These are phyloP conservation scores for Cetoscarus ocellatus DNA, from an alignment of 2,797 vertebrate species.

Conservation along the genomic window DNA sequence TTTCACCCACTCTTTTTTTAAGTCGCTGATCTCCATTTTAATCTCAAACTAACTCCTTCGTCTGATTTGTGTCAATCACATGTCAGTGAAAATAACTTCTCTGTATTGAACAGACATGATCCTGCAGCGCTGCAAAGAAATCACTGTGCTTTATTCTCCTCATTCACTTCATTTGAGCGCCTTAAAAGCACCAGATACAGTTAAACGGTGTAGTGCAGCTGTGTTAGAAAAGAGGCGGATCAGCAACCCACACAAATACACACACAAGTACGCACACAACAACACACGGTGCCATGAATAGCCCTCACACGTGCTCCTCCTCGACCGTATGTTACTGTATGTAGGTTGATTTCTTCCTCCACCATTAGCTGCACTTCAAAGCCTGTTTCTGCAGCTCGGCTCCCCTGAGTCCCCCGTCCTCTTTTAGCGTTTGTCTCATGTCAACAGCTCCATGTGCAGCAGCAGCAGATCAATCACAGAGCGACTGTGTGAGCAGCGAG, in stretches of 20 bases:
- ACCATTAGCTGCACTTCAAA: conserved; percentile 69
- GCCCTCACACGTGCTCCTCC: conserved; percentile 34
- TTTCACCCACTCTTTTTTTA: too few relatives aligned
- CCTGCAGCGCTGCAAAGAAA: not conserved
- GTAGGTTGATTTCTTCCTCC: conserved; percentile 66
- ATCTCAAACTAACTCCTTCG: too few relatives aligned
- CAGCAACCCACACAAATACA: not conserved
- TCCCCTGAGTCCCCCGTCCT: conserved; percentile 57
- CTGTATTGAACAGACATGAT: not conserved
- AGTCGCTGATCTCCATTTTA: too few relatives aligned
- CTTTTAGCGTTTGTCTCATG: conserved; percentile 56
- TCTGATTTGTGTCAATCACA: too few relatives aligned
- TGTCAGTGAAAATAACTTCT: not conserved
- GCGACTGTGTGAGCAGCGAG: conserved; percentile 29
- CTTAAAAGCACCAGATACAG: not conserved
- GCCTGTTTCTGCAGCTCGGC: conserved; percentile 35
- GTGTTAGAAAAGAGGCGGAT: conserved; percentile 16
- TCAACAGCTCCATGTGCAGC: conserved; percentile 37
- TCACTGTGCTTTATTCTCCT: not conserved
- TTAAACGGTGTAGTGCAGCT: not conserved
- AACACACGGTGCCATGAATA: conserved; percentile 51
- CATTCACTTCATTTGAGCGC: not conserved
- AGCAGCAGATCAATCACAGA: conserved; percentile 52
- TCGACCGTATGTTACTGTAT: conserved; percentile 42
- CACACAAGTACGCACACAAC: conserved; percentile 6